Conservation (phyloP, 1,140 invertebrate species). For the Drosophila athabasca region DNA sequence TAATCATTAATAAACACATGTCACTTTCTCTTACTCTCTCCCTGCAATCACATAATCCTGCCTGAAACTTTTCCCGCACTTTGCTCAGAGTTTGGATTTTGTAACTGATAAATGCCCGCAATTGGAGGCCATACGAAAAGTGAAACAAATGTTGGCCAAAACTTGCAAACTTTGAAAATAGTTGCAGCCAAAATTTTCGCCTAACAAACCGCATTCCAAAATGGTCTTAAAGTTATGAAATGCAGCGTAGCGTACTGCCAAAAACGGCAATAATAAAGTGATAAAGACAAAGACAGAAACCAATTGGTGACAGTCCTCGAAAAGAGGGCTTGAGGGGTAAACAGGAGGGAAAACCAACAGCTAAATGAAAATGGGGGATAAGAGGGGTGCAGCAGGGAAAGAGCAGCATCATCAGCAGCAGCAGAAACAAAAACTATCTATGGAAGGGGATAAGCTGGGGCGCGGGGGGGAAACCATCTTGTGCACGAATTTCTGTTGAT, state of each 20-base stretch:
- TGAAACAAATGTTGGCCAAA: conserved; percentile 18
- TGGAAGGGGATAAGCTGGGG: conserved; percentile 15
- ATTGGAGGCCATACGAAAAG: no score
- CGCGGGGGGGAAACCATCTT: conserved; percentile 27
- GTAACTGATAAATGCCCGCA: no score
- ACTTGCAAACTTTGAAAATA: conserved; percentile 26
- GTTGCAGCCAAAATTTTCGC: conserved; percentile 11
- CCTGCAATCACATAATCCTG: no score
- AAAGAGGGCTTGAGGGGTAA: conserved; percentile 8
- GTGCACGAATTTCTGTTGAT: conserved; percentile 46
- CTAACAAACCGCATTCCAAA: conserved; percentile 10
- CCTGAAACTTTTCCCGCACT: no score
- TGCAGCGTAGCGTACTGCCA: conserved; percentile 13
- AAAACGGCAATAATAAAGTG: conserved; percentile 53
- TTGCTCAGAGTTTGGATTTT: no score
- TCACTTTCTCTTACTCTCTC: no score
- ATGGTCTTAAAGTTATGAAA: conserved; percentile 64
- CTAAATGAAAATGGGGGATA: conserved; percentile 3
- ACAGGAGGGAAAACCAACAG: conserved; percentile 27
- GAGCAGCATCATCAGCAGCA: conserved; percentile 30
- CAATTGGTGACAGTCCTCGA: conserved; percentile 48
- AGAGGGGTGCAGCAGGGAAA: conserved; percentile 1
- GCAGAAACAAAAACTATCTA: conserved; percentile 33
- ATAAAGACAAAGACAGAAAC: conserved; percentile 48
- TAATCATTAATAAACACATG: no score